Evolutionary conservation across 2,113 vertebrate species (phyloP), one percentile per base, ranked within the genome.

Genomic region (Antechinus stuartii): DNA sequence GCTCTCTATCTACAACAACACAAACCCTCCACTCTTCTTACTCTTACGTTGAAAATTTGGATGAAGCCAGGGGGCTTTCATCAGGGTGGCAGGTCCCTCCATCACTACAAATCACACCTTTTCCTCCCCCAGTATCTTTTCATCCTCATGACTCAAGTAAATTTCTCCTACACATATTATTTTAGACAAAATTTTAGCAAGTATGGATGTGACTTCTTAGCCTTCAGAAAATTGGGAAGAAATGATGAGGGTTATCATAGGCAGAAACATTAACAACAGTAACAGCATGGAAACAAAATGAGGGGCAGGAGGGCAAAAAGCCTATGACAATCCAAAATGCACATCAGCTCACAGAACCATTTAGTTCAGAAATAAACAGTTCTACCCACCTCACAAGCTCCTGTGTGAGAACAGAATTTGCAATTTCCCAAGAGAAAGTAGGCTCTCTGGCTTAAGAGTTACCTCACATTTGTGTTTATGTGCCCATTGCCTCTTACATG

Each of bases 141-240:
- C 68, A 42, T 42, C 68, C 19, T 84, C 42, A 42, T 42, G 7
- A 42, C 19, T 22, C 35, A 7, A 84, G 68, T 42, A 84, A 84
- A 84, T 84, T 84, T 92, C 22, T 84, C 26, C 54, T 5, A 53
- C 49, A 27, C 23, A 47, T 2, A 1, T n/a, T 93, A 54, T 53
- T 53, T 52, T 84, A 76, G 23, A 90, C 10, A 56, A 52, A 2
- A 52, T 84, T 84, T 4, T 22, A 42, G 24, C 53, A 76, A 49
- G 90, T 14, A 57, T 89, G 30, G 50, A 90, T n/a, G 46, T 1
- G 35, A 16, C 47, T 90, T 94, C 46, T 49, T 92, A 12, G 35
- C 50, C 54, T 52, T 53, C 11, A 24, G 92, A 10, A 95, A 90
- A 96, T 55, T 54, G 92, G 30, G 95, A 90, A 50, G 8, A 94